Percentiles rank a stretch among this genome's conserved stretches.
These are phyloP conservation scores for Aphidius ervi DNA, from an alignment of 1,140 invertebrate species.

Conservation along the genomic window DNA sequence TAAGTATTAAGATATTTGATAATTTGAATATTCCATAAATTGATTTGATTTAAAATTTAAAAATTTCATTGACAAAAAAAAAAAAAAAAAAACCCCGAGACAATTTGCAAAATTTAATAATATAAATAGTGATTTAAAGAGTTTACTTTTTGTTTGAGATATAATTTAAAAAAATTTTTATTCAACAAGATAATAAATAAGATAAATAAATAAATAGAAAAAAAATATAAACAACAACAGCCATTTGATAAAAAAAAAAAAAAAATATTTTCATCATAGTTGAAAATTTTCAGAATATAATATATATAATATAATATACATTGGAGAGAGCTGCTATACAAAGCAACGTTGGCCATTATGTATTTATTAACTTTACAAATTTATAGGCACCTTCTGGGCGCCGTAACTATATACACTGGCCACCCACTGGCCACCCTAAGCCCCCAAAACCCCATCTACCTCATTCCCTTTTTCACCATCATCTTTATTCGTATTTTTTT, in stretches of 20 bases:
- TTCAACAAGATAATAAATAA: background rate
- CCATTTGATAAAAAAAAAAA: too few species aligned
- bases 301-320: background rate
- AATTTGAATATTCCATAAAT: too few species aligned
- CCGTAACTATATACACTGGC: slow-evolving; percentile 25
- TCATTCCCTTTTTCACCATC: slow-evolving; percentile 13
- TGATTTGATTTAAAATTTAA: too few species aligned
- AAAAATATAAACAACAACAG: background rate
- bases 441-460: slow-evolving; percentile 23
- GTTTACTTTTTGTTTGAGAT: too few species aligned
- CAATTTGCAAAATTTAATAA: too few species aligned
- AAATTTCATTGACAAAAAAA: too few species aligned
- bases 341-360: slow-evolving; percentile 53
- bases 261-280: slow-evolving; percentile 11
- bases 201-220: background rate
- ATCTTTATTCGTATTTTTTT: too few species aligned
- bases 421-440: slow-evolving; percentile 27
- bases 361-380: slow-evolving; percentile 57
- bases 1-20: too few species aligned
- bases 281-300: slow-evolving; percentile 22
- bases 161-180: too few species aligned
- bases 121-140: too few species aligned
- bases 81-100: too few species aligned
- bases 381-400: slow-evolving; percentile 53
- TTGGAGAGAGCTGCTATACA: slow-evolving; percentile 36